Percentiles rank a stretch among this genome's conserved stretches.
These are phyloP conservation scores for Ectobius pallidus DNA, from an alignment of 2,888 invertebrate genomes.

Conservation along the genomic window DNA sequence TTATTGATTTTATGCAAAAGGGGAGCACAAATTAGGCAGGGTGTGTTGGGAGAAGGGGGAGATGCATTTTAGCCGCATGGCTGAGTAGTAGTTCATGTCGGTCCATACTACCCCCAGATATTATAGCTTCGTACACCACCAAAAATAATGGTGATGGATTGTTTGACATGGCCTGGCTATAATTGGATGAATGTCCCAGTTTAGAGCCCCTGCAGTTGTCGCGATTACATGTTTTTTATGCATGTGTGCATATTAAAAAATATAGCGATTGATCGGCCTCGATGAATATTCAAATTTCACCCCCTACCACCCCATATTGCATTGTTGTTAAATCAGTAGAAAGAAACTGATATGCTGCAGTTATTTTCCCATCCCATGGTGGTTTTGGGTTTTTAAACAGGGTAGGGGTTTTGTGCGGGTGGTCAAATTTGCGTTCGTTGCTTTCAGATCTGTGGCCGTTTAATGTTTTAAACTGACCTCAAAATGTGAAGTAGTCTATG, in stretches of 20 bases:
- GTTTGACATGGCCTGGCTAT: background rate
- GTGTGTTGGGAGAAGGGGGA: background rate
- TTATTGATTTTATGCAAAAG: background rate
- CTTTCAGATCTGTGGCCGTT: too few species aligned
- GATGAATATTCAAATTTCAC: background rate
- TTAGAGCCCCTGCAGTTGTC: background rate
- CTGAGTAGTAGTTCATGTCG: background rate
- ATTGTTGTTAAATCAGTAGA: too few species aligned
- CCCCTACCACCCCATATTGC: too few species aligned
- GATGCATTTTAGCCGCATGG: background rate
- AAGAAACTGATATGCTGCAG: too few species aligned
- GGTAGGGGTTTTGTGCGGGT: too few species aligned
- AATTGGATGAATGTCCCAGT: background rate
- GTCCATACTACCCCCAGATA: background rate
- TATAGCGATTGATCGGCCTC: background rate
- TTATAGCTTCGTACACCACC: background rate
- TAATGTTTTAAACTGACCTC: too few species aligned
- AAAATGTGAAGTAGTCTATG: too few species aligned
- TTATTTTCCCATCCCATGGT: too few species aligned
- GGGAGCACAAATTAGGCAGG: background rate
- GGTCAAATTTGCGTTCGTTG: too few species aligned
- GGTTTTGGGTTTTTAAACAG: too few species aligned
- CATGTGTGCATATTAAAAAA: background rate
- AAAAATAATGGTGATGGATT: conserved; percentile 11
- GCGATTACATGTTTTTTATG: background rate